These are phyloP conservation scores for Loripinus fragilis DNA, from an alignment of 2,888 invertebrate genomes.

Conservation along the genomic window DNA sequence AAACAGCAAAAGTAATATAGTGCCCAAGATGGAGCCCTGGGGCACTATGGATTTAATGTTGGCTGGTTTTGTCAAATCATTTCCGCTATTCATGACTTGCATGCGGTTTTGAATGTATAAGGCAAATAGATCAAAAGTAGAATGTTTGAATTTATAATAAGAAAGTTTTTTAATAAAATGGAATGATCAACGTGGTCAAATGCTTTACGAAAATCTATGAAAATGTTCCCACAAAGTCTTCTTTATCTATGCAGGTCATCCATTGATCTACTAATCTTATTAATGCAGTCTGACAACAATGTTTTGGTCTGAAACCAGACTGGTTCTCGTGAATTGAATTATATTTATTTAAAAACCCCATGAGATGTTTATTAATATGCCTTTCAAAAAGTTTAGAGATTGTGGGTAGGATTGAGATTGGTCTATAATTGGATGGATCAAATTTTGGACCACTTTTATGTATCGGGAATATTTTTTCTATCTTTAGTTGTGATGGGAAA, in stretches of 20 bases:
- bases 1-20: background rate
- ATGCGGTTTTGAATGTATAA: background rate
- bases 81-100: background rate
- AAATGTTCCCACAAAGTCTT: background rate
- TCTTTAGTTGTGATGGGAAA: no score
- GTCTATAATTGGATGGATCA: conserved; percentile 3
- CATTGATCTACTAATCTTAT: background rate
- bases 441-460: no score
- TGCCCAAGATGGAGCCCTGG: background rate
- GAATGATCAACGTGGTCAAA: background rate
- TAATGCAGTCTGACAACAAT: background rate
- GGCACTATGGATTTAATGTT: background rate
- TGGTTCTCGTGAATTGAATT: no score
- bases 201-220: background rate
- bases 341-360: no score
- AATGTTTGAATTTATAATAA: background rate
- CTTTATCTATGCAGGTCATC: background rate
- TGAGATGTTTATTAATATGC: no score
- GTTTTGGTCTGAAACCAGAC: no score
- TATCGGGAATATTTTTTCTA: no score
- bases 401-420: no score
- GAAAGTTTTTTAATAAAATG: background rate
- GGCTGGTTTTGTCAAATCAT: background rate
- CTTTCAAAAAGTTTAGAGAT: no score
- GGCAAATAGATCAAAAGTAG: background rate